A percentile compares a stretch with the other conserved stretches of the same genome.
phyloP scores from a whole-genome alignment of 2,113 vertebrate species.

The Lycocorax pyrrhopterus region DNA sequence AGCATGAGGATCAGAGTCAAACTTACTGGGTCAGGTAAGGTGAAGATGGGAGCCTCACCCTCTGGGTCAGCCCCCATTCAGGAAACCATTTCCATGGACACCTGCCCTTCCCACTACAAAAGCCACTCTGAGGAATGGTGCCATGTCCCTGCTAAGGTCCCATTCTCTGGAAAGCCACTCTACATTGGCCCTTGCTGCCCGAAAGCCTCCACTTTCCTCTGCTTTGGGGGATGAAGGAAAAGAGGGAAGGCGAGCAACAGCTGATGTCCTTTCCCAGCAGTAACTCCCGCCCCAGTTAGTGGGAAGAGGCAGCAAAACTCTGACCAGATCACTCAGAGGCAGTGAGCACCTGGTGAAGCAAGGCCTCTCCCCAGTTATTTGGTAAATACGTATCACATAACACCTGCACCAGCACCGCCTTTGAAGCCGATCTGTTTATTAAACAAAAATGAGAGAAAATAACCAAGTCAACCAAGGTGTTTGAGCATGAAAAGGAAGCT shows the following conservation, averaged over 20 bases:
- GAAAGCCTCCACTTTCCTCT: not conserved
- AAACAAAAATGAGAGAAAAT: conserved; percentile 36
- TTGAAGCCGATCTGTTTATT: not conserved
- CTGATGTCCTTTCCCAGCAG: accelerated
- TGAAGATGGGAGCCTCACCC: not conserved
- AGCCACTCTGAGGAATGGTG: not conserved
- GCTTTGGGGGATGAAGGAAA: not conserved
- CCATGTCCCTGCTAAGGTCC: not conserved
- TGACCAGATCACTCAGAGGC: not conserved
- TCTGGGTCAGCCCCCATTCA: not conserved
- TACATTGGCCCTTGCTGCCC: not conserved
- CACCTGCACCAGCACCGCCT: not conserved
- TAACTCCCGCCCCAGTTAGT: not conserved
- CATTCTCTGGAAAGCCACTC: not conserved
- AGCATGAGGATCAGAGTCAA: not conserved
- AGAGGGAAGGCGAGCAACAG: not conserved
- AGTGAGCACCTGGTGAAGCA: not conserved
- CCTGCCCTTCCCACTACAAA: not conserved
- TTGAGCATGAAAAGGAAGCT: conserved; percentile 12
- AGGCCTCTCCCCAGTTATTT: not conserved
- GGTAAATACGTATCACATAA: not conserved
- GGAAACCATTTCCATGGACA: no score
- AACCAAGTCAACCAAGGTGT: not conserved
- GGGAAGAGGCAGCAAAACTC: not conserved
- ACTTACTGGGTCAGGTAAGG: not conserved